Base-by-base conservation (phyloP, 2,888 invertebrate species). In the Diaperis boleti region DNA sequence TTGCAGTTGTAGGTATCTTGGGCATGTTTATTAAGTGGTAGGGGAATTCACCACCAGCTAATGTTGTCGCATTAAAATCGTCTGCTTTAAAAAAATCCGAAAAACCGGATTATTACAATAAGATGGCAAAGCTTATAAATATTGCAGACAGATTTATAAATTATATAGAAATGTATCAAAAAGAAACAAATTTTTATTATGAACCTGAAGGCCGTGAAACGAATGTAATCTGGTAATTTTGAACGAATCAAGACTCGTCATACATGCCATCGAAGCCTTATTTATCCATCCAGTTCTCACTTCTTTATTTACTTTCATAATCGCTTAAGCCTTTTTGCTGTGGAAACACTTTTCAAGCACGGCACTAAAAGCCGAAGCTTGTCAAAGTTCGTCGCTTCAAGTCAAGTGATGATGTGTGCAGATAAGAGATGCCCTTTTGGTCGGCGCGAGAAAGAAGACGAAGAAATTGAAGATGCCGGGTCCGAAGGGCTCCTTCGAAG, bases 401-500 rank as follows among this genome's bases (percentile, higher is more conserved):
- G 17, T 18, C 26, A n/a, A 33, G 33, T 20, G 52, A 52, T 26
- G 22, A 37, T 39, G 52, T 52, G 13, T 37, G 39, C 13, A 39
- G 54, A 41, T 54, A 54, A 54, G 41, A 10, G 14, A 3, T 11
- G 54, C 26, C 22, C 35, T 45, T 42, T 44, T 35, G 55, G 55
- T 13, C 37, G 33, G 31, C 33, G 11, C 35, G 11, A 42, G 29
- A 44, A 18, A 39, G 39, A 39, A 31, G 42, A 54, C 15, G 52
- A 52, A 41, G 17, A 39, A 39, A 13, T 17, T 31, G 55, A 42
- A 52, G 37, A 60, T 52, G 50, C 37, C 18, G 20, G 39, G 18
- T 47, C 41, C n/a, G 52, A 59, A 59, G 59, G 59, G 55, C 49
- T 44, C 41, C 54, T 54, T 29, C 42, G 4, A 33, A 33, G 50